Conservation (phyloP, 2,113 vertebrate genomes). For the Balaenoptera acutorostrata region DNA sequence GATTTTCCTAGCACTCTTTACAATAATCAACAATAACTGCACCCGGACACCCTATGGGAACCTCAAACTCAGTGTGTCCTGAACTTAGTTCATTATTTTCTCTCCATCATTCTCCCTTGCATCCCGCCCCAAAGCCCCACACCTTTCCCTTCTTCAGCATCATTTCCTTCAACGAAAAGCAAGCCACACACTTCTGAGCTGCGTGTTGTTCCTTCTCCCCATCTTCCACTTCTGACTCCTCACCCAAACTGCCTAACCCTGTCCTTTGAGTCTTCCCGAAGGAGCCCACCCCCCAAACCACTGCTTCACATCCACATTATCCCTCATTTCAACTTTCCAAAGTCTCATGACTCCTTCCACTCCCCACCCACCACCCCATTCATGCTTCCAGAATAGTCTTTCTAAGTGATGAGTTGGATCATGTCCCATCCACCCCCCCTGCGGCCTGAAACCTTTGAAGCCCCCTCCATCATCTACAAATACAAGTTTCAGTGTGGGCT, state of each 20-base stretch:
- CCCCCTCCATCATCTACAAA: neutral
- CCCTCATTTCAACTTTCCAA: neutral
- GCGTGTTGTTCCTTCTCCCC: neutral
- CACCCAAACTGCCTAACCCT: accelerated
- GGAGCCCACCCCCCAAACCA: neutral
- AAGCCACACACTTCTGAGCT: neutral
- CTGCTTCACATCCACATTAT: neutral
- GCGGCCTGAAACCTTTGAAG: neutral
- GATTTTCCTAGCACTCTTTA: neutral
- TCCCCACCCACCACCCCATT: neutral
- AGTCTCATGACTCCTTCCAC: neutral
- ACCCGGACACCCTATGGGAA: too few species aligned
- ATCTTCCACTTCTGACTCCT: neutral
- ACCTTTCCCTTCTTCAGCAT: neutral
- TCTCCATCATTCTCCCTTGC: neutral
- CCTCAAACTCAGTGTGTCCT: neutral
- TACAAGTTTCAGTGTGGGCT: neutral
- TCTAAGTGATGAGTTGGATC: neutral
- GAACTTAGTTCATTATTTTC: neutral
- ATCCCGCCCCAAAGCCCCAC: neutral
- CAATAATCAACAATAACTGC: neutral
- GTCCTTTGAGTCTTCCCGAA: neutral
- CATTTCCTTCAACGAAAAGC: neutral
- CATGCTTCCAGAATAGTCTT: neutral
- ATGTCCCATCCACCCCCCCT: too few species aligned